Evolutionary conservation across 2,888 invertebrate species (phyloP), one percentile per base, ranked within the genome.

Genomic region (Drosophila falleni): DNA sequence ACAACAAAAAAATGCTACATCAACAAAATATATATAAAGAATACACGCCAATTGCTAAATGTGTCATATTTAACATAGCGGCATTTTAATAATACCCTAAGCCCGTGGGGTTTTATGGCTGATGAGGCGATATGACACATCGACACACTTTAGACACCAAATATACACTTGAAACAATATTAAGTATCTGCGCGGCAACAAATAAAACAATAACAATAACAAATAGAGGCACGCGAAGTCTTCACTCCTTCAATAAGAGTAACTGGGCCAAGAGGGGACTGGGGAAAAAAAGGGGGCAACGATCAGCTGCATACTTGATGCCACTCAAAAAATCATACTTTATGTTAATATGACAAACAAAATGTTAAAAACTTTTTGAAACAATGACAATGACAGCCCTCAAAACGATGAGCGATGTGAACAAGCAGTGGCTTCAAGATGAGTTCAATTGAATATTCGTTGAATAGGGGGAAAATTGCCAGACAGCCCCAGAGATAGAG

Each of bases 331-430:
- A 89, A 80, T 89, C 88, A 88, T 82, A 86, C 89, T 89, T 71
- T 75, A 84, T 67, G 87, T 83, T 80, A 75, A 88, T 86, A 89
- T 86, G 89, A 89, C 86, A 89, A 86, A 89, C 89, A 80, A 80
- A 82, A 86, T 86, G 90, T 75, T 82, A 80, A 81, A 56, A 80
- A 81, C 63, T 66, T 80, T 79, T 73, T 60, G 59, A 71, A 70
- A 79, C 80, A 79, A 63, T 53, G 67, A 83, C 80, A 77, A 64
- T 73, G 74, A 72, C 68, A 77, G 65, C 64, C 6, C 41, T 44
- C 58, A 37, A 50, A 49, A 41, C 55, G 58, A 39, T 54, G 56
- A 56, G 44, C 46, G 56, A 69, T 79, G 63, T 65, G 63, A 69
- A 74, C 55, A 53, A 19, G 47, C 64, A 59, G 64, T 71, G 59